These are phyloP conservation scores for Sinosuthora webbiana DNA, from an alignment of 2,113 vertebrate genomes.

Conservation along the genomic window DNA sequence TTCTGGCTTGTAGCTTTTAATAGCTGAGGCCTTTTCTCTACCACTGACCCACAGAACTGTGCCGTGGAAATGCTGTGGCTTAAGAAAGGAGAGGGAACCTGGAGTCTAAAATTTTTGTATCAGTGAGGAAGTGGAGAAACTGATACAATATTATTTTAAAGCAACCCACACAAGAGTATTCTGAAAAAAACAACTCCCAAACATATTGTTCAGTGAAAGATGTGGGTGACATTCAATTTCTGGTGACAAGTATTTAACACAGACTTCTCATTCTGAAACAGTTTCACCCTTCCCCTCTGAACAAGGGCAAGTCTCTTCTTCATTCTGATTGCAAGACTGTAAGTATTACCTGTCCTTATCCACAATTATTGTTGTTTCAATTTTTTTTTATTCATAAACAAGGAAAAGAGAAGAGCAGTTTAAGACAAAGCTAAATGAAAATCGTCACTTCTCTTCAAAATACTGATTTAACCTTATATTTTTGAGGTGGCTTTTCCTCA, in stretches of 20 bases:
- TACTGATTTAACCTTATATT: background rate
- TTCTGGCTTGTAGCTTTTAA: background rate
- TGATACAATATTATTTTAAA: background rate
- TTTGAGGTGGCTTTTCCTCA: background rate
- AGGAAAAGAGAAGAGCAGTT: background rate
- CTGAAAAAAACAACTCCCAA: background rate
- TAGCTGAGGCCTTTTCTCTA: background rate
- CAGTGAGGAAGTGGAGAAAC: background rate
- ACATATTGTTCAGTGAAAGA: background rate
- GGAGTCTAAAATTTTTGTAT: background rate
- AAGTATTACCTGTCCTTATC: slow-evolving; percentile 88
- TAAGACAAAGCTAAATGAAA: background rate
- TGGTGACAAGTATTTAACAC: background rate
- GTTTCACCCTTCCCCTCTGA: background rate
- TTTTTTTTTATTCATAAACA: background rate
- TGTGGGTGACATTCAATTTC: background rate
- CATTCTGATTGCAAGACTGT: background rate
- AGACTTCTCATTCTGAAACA: background rate
- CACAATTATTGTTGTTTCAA: slow-evolving; percentile 74
- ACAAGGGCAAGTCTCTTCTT: background rate
- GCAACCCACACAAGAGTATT: background rate
- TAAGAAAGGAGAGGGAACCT: background rate
- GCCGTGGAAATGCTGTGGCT: background rate
- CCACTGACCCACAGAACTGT: background rate
- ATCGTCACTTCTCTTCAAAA: background rate